Evolutionary conservation across 2,113 vertebrate genomes (phyloP).

Genomic region (Miniopterus natalensis): DNA sequence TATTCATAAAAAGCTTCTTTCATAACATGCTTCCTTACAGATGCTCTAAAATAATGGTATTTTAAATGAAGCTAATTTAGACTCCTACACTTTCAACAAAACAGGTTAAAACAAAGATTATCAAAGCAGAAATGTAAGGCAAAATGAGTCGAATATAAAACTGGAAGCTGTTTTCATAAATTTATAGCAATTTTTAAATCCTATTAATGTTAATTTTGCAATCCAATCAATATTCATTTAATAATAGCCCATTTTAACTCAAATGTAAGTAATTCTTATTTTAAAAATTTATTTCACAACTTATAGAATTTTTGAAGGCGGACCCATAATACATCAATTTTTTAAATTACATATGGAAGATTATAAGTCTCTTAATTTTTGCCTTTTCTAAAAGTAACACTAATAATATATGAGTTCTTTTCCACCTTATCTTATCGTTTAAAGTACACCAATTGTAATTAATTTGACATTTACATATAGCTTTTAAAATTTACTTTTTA

Average conservation of each 20-base stretch:
- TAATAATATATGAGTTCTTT: not conserved
- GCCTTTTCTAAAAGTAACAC: not conserved
- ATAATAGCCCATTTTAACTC: not conserved
- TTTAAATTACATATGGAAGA: not conserved
- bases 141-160: slow-evolving; percentile 9
- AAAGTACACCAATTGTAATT: not conserved
- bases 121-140: not conserved
- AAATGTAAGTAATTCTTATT: not conserved
- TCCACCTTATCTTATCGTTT: slow-evolving; percentile 14
- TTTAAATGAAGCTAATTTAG: slow-evolving; percentile 18
- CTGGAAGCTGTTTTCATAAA: not conserved
- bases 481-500: not conserved
- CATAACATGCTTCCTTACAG: not conserved
- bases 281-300: not conserved
- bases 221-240: not conserved
- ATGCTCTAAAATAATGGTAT: not conserved
- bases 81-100: not conserved
- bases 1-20: slow-evolving; percentile 10
- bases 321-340: not conserved
- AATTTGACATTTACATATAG: slow-evolving; percentile 17
- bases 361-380: not conserved
- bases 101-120: not conserved
- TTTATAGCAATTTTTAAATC: not conserved
- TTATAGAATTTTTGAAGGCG: not conserved
- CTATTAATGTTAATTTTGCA: not conserved